These are phyloP conservation scores for Lates japonicus DNA, from an alignment of 2,797 vertebrate species.

Conservation along the genomic window DNA sequence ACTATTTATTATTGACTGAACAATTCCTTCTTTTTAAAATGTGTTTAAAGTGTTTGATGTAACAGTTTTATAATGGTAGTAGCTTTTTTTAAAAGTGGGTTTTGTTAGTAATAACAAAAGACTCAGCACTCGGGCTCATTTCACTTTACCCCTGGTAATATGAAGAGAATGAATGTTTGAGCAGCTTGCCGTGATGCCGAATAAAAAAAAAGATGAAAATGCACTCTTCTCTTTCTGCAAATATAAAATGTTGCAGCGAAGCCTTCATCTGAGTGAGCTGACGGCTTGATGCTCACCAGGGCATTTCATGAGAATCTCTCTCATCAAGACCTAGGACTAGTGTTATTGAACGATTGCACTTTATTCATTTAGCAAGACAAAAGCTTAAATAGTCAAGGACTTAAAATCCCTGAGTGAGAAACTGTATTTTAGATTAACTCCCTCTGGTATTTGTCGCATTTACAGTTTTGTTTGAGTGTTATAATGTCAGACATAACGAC, in stretches of 20 bases:
- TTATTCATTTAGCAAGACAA: constrained; percentile 49
- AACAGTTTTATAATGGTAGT: not conserved
- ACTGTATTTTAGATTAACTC: constrained; percentile 41
- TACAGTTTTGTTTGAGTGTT: constrained; percentile 53
- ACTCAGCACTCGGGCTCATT: constrained; percentile 11
- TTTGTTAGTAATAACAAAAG: constrained; percentile 6
- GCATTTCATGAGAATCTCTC: constrained; percentile 46
- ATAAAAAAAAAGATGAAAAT: constrained; percentile 22
- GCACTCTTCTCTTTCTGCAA: constrained; percentile 26
- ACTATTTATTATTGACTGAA: not conserved
- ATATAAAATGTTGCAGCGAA: constrained; percentile 35
- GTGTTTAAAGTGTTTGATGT: constrained; percentile 1
- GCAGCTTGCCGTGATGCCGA: constrained; percentile 24
- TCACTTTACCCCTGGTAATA: constrained; percentile 22
- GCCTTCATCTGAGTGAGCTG: constrained; percentile 47
- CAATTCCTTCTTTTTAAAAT: not conserved
- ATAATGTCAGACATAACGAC: constrained; percentile 55
- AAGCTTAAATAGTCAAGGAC: constrained; percentile 33
- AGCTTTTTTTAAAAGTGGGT: not conserved
- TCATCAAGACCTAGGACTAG: constrained; percentile 30
- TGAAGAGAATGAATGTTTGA: constrained; percentile 38
- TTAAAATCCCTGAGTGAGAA: constrained; percentile 31
- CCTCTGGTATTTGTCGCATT: constrained; percentile 44
- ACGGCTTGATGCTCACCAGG: constrained; percentile 52
- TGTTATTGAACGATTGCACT: constrained; percentile 30